Evolutionary conservation across 2,113 vertebrate genomes (phyloP).

Genomic region (Malaclemys terrapin): DNA sequence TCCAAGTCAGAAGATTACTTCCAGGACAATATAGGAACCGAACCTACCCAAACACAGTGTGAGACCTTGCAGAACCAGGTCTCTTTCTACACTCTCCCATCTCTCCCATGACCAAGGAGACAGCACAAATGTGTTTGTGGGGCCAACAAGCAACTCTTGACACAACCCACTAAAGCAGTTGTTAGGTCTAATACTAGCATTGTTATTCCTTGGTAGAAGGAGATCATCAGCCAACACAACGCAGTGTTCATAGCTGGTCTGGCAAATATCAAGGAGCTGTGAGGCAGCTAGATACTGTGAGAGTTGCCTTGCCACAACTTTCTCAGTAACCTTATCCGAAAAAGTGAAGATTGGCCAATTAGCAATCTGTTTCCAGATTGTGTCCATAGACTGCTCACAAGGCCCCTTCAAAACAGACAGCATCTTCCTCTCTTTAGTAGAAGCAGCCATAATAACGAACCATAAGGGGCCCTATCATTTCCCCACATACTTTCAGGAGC

Average conservation of each 20-base stretch:
- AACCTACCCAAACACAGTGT: neutral
- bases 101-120: neutral
- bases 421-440: neutral
- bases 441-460: neutral
- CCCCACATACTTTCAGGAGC: neutral
- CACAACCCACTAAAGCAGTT: too few relatives aligned
- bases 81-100: neutral
- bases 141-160: neutral
- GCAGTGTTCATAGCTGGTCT: neutral
- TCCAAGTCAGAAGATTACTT: neutral
- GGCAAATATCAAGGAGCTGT: neutral
- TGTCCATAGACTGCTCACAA: neutral
- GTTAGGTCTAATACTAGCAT: too few relatives aligned
- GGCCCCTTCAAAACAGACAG: neutral
- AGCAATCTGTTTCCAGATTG: neutral
- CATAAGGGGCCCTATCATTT: neutral
- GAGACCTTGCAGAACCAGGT: neutral
- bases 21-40: neutral
- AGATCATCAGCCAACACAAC: neutral
- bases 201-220: too few relatives aligned
- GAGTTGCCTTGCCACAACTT: neutral
- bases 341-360: neutral
- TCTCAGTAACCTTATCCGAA: neutral
- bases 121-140: neutral
- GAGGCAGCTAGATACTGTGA: neutral